These are phyloP conservation scores for Macrophya alboannulata DNA, from an alignment of 2,888 invertebrate species.

Conservation along the genomic window DNA sequence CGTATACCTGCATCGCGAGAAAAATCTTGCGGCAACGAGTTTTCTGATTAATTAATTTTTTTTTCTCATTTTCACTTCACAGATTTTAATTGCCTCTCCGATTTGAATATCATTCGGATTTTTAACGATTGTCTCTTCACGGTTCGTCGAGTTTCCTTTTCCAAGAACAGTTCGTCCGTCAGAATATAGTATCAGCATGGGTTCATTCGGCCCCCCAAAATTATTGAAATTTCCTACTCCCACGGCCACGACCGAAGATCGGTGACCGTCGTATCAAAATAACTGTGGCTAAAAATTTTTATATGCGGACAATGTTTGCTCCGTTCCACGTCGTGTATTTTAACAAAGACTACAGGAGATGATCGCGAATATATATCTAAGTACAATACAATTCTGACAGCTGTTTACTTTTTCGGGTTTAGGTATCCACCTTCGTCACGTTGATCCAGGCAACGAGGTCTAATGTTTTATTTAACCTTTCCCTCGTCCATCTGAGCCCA, in stretches of 20 bases:
- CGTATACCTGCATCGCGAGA: background rate
- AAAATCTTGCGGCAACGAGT: slow-evolving; percentile 27
- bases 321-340: background rate
- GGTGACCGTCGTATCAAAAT: background rate
- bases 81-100: slow-evolving; percentile 7
- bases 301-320: background rate
- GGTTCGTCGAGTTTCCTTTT: slow-evolving; percentile 14
- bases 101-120: slow-evolving; percentile 20
- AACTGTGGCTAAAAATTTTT: background rate
- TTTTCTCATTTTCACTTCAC: background rate
- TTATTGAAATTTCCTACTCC: background rate
- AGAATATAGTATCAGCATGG: slow-evolving; percentile 9
- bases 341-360: background rate
- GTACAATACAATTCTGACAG: background rate
- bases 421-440: background rate
- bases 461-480: background rate
- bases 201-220: background rate
- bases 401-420: background rate
- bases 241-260: background rate
- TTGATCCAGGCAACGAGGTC: slow-evolving; percentile 17
- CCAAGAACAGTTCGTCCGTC: background rate
- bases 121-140: slow-evolving; percentile 32
- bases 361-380: slow-evolving; percentile 17
- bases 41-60: slow-evolving; percentile 26
- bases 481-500: background rate